These are phyloP conservation scores for Clarias pachynema DNA, from an alignment of 2,797 vertebrate species.

Conservation along the genomic window DNA sequence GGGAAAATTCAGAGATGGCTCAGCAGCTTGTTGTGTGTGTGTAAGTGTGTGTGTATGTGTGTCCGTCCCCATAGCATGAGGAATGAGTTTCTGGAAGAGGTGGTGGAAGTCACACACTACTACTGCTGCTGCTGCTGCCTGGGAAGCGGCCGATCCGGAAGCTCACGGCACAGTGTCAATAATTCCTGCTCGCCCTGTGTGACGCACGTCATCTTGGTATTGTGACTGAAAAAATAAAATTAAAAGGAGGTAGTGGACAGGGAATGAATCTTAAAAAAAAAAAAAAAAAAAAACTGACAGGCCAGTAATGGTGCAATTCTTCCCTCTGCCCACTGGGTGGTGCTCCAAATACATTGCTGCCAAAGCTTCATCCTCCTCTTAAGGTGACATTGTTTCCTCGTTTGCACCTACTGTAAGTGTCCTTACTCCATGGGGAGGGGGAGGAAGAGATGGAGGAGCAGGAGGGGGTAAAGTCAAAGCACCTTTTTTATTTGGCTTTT, in stretches of 20 bases:
- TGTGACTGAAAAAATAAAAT: conserved; percentile 55
- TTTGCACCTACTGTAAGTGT: conserved; percentile 55
- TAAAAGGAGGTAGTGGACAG: conserved; percentile 3
- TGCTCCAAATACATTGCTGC: conserved; percentile 33
- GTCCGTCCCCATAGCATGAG: conserved; percentile 15
- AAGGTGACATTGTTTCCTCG: conserved; percentile 29
- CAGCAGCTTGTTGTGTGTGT: not conserved
- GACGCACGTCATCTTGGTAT: conserved; percentile 54
- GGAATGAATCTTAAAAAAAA: conserved; percentile 54
- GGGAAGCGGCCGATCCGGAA: conserved; percentile 37
- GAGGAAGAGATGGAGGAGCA: conserved; percentile 8
- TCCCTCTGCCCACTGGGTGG: conserved; percentile 29
- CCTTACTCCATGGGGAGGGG: conserved; percentile 18
- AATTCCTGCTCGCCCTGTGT: conserved; percentile 58
- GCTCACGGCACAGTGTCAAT: conserved; percentile 50
- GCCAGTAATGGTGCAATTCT: conserved; percentile 36
- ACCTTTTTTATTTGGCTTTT: conserved; percentile 77
- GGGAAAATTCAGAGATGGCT: conserved; percentile 5
- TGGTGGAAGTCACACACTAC: conserved; percentile 38
- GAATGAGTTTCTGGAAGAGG: conserved; percentile 43
- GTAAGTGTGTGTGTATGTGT: not conserved
- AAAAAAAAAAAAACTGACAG: conserved; percentile 22
- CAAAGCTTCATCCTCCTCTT: conserved; percentile 25
- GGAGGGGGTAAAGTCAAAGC: conserved; percentile 67
- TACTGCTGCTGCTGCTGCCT: conserved; percentile 34